Evolutionary conservation across 37 sponge, comb jelly and placozoan species (phyloP).

Genomic region (Bolinopsis microptera): DNA sequence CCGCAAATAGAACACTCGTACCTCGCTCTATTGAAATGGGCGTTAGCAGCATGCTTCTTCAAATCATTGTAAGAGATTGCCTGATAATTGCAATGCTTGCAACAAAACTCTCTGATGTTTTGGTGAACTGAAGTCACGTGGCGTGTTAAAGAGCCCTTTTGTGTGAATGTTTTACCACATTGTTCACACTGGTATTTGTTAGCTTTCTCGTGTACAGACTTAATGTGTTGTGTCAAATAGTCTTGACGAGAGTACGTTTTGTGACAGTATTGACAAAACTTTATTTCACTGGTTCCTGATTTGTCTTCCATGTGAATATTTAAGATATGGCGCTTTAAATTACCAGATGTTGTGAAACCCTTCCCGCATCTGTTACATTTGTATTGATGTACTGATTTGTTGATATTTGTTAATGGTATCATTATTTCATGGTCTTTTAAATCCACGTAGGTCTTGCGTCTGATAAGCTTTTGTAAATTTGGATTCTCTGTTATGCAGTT

Average conservation of each 20-base stretch:
- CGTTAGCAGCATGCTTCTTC: slow-evolving; percentile 40
- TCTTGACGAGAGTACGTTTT: slow-evolving; percentile 32
- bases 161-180: slow-evolving; percentile 42
- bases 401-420: neutral
- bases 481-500: slow-evolving; percentile 20
- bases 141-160: slow-evolving; percentile 28
- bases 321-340: slow-evolving; percentile 38
- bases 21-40: slow-evolving; percentile 13
- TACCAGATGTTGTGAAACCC: slow-evolving; percentile 10
- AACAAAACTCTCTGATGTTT: slow-evolving; percentile 13
- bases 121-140: neutral
- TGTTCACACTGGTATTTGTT: neutral
- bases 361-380: slow-evolving; percentile 51
- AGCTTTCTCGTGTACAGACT: neutral
- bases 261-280: slow-evolving; percentile 28
- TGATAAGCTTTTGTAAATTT: neutral
- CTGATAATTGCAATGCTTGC: slow-evolving; percentile 13
- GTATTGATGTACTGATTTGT: neutral
- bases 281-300: neutral
- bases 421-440: slow-evolving; percentile 9
- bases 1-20: slow-evolving; percentile 51
- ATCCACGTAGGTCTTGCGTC: slow-evolving; percentile 8
- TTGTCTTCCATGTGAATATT: neutral
- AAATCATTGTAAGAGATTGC: slow-evolving; percentile 42
- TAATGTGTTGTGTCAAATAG: slow-evolving; percentile 41